Conservation (phyloP, 2,888 invertebrate genomes). For the Drosophila borborema region DNA sequence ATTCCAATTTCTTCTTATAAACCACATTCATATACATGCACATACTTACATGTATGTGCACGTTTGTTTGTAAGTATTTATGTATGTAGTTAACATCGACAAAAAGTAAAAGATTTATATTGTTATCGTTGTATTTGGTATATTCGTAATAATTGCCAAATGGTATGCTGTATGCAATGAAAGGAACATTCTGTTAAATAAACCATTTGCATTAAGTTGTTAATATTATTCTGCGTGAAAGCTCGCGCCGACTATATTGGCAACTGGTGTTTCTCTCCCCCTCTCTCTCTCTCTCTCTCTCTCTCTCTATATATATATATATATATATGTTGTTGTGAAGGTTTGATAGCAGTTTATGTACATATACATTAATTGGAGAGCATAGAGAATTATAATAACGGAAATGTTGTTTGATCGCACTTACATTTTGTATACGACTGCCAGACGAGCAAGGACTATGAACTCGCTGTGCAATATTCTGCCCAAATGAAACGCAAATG, state of each 20-base stretch:
- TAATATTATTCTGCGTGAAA: neutral
- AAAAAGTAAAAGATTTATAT: slow-evolving; percentile 20
- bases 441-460: neutral
- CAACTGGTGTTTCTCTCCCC: too few species aligned
- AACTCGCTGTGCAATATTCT: neutral
- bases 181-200: slow-evolving; percentile 31
- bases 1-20: slow-evolving; percentile 11
- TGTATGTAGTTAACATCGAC: slow-evolving; percentile 19
- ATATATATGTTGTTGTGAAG: too few species aligned
- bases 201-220: slow-evolving; percentile 14
- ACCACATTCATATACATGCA: neutral
- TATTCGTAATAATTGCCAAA: slow-evolving; percentile 32
- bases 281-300: neutral
- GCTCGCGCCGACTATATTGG: neutral
- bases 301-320: neutral
- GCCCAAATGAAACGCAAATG: neutral
- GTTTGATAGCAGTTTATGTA: neutral
- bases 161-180: slow-evolving; percentile 21
- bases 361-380: neutral
- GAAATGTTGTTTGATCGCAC: neutral
- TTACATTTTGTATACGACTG: neutral
- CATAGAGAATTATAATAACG: too few species aligned
- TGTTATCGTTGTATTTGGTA: slow-evolving; percentile 44
- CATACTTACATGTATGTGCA: slow-evolving; percentile 1
- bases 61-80: slow-evolving; percentile 3